Evolutionary conservation across 2,113 vertebrate genomes (phyloP), one percentile per base, ranked within the genome.

Genomic region (Ophiodon elongatus): DNA sequence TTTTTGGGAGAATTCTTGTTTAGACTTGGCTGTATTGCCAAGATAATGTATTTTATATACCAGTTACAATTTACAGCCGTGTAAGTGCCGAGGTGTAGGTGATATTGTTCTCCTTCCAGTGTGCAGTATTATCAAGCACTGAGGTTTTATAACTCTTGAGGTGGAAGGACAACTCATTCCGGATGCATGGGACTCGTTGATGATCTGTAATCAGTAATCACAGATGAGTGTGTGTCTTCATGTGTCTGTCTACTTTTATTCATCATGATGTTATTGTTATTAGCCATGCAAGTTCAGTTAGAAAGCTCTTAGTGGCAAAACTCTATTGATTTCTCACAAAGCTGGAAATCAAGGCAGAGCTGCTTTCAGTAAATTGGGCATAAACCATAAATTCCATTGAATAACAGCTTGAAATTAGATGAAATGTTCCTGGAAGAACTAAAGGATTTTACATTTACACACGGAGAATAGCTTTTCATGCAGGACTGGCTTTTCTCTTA

Each of bases 141-240:
- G 39, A 47, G 23, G 62, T 62, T 88, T 84, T 65, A 54, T 57
- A 73, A 31, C 76, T 60, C 23, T 17, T 74, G 72, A 31, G 75
- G 76, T 29, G 6, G 33, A 84, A 77, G 39, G 27, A 86, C 19
- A 72, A 72, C 69, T 66, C 62, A 43, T 71, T 76, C 43, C 64
- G 52, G 57, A 84, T 77, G 78, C 23, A 65, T 25, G 50, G 59
- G 76, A 68, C 65, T 57, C 19, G 75, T 79, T 75, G 73, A 82
- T 70, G 50, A 81, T 82, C 14, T 68, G 50, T 71, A 64, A 76
- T 79, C 80, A 75, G 65, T 78, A 63, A 59, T 65, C 50, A 54
- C 35, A 0, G 6, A 25, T n/a, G 62, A 8, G 45, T 60, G 21
- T 21, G 63, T 78, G 15, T 45, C 4, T 73, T 66, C 8, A 1